Evolutionary conservation across 2,888 invertebrate genomes (phyloP), one percentile per base, ranked within the genome.

Genomic region (Trichogramma dendrolimi): DNA sequence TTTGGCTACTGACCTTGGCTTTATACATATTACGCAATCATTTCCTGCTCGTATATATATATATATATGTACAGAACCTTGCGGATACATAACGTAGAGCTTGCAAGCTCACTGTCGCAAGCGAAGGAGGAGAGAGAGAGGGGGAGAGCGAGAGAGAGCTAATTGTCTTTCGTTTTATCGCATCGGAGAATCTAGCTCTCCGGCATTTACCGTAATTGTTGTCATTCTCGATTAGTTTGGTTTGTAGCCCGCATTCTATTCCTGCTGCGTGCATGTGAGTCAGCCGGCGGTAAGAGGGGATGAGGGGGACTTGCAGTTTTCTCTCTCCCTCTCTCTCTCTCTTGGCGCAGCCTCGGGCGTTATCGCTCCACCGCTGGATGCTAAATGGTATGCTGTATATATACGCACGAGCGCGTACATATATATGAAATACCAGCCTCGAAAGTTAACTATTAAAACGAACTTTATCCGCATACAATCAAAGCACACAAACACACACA

Each of bases 211-310:
- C 27, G 27, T 27, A 27, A 27, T 27, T 27, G 27, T 27, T 27
- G 67, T 76, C 74, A 73, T 75, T 76, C 73, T 75, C 70, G 27
- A 27, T 27, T 27, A 27, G 27, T 27, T 27, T 27, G 72, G 71
- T 67, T 67, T 67, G 27, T 27, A 67, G 63, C 60, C 50, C 53
- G 44, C 61, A 11, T 11, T 55, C 42, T 46, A 46, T 46, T 10
- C 46, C 46, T 27, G n/a, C 40, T 40, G 10, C n/a, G 8, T 14
- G n/a, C 27, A 27, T 27, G 49, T 49, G 43, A 11, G 43, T 55
- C 27, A 14, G 11, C 11, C 48, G 11, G 48, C 8, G 48, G 27
- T 27, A 14, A 48, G 48, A 48, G 4, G 27, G 48, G 7, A n/a
- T 38, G 39, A 51, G 40, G 10, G 39, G 5, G 54, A 46, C 46